These are phyloP conservation scores for Apaloderma vittatum DNA, from an alignment of 2,113 vertebrate species.

Conservation along the genomic window DNA sequence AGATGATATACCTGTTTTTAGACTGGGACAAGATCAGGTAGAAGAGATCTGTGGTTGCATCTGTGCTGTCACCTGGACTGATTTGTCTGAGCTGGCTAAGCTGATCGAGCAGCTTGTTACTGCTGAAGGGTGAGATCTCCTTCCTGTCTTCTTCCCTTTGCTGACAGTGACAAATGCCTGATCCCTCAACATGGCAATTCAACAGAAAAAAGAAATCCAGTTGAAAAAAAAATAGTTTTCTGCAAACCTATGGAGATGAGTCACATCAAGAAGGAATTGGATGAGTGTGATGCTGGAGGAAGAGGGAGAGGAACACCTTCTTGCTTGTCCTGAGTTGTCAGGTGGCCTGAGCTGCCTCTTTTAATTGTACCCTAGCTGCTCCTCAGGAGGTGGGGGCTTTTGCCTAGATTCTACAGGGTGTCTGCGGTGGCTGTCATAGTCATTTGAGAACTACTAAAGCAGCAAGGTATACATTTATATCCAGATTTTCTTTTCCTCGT, in stretches of 20 bases:
- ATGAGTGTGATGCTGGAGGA: neutral
- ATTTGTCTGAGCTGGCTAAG: slow-evolving; percentile 15
- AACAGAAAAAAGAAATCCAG: neutral
- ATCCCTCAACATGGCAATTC: neutral
- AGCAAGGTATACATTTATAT: neutral
- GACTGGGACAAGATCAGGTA: neutral
- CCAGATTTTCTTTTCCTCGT: neutral
- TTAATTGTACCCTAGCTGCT: neutral
- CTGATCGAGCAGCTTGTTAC: neutral
- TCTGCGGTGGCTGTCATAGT: neutral
- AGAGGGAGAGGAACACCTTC: neutral
- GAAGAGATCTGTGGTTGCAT: neutral
- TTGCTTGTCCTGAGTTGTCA: neutral
- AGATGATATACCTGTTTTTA: neutral
- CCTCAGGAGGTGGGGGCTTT: neutral
- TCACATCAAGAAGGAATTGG: neutral
- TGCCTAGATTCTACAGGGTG: neutral
- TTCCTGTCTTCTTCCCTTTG: neutral
- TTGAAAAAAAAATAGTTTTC: neutral
- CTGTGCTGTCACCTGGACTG: neutral
- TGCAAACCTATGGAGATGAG: neutral
- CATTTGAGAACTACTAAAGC: neutral
- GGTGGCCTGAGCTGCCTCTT: neutral
- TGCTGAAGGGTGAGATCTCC: neutral
- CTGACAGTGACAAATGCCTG: neutral